phyloP scores from a whole-genome alignment of 2,797 vertebrate genomes.

The Sebastes taczanowskii region DNA sequence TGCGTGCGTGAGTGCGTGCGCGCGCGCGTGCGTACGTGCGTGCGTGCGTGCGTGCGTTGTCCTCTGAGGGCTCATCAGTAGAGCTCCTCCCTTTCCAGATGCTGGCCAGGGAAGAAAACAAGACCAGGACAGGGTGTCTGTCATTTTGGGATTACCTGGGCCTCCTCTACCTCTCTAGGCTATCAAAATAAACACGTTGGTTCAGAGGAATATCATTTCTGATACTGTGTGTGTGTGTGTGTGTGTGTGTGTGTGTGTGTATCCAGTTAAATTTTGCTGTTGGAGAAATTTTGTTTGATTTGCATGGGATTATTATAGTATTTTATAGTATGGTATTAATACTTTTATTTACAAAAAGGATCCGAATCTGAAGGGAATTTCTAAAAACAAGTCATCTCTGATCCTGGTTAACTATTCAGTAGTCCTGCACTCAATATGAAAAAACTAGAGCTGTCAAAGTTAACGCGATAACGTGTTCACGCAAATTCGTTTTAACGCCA shows the following conservation, averaged over 20 bases:
- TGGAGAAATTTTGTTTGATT: background rate
- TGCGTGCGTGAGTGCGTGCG: background rate
- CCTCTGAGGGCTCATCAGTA: slow-evolving; percentile 20
- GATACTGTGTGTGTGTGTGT: background rate
- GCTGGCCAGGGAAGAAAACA: slow-evolving; percentile 31
- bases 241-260: background rate
- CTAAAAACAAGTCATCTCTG: background rate
- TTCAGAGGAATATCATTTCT: slow-evolving; percentile 11
- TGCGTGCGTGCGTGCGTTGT: background rate
- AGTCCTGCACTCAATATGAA: background rate
- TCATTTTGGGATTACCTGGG: slow-evolving; percentile 51
- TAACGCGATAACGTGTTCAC: no score
- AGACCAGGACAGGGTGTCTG: slow-evolving; percentile 30
- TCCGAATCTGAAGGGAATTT: background rate
- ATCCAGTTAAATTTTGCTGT: background rate
- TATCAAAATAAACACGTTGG: slow-evolving; percentile 52
- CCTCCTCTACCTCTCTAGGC: slow-evolving; percentile 26
- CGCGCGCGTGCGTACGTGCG: background rate
- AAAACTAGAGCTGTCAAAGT: background rate
- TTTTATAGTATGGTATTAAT: background rate
- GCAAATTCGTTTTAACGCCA: no score
- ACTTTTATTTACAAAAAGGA: background rate
- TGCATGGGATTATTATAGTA: background rate
- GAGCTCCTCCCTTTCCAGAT: slow-evolving; percentile 40
- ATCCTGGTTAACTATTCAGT: background rate